phyloP scores from a whole-genome alignment of 1,140 invertebrate species.

The Cryptotermes secundus region DNA sequence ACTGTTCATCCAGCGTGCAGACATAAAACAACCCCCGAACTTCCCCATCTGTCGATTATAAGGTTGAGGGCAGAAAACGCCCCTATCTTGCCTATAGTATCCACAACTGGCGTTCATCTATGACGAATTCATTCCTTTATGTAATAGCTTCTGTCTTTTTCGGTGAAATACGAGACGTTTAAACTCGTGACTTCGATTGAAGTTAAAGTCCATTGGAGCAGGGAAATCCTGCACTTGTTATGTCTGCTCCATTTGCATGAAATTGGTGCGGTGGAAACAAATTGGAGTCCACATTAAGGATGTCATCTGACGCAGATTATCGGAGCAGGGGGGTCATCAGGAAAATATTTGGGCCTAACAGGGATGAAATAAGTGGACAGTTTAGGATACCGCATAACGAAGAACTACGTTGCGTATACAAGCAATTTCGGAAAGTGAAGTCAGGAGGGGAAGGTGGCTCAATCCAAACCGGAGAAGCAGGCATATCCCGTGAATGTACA shows the following conservation, averaged over 20 bases:
- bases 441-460: too few species aligned
- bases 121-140: neutral
- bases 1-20: slow-evolving; percentile 8
- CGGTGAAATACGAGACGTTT: slow-evolving; percentile 13
- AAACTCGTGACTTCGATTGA: neutral
- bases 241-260: neutral
- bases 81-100: neutral
- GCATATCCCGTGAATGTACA: too few species aligned
- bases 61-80: neutral
- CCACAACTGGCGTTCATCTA: slow-evolving; percentile 17
- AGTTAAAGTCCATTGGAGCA: neutral
- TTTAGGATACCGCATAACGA: too few species aligned
- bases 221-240: neutral
- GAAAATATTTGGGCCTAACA: too few species aligned
- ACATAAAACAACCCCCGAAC: neutral
- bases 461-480: too few species aligned
- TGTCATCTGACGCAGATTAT: too few species aligned
- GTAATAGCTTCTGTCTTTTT: neutral
- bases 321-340: too few species aligned
- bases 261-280: too few species aligned
- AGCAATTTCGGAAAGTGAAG: too few species aligned
- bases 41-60: slow-evolving; percentile 1
- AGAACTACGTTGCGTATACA: too few species aligned
- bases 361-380: too few species aligned
- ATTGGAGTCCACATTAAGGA: too few species aligned